A percentile compares a stretch with the other conserved stretches of the same genome.
Evolutionary conservation across 2,797 vertebrate species (phyloP).

Genomic region (Micromesistius poutassou): DNA sequence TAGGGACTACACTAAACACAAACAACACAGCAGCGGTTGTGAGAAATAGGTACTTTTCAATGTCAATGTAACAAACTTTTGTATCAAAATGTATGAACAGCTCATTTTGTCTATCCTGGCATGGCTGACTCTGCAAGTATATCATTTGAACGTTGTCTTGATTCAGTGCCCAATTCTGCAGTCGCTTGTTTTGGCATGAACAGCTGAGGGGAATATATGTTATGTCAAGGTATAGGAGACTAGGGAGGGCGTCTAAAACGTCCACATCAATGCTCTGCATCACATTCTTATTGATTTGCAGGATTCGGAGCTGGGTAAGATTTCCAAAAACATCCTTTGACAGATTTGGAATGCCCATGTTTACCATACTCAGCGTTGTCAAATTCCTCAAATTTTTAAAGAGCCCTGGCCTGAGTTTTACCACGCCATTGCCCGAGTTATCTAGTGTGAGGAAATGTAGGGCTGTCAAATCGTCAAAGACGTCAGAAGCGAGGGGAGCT

Average conservation of each 20-base stretch:
- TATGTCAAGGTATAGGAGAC: slow-evolving; percentile 79
- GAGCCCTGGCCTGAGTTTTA: slow-evolving; percentile 72
- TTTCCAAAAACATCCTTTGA: slow-evolving; percentile 77
- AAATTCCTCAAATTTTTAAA: slow-evolving; percentile 80
- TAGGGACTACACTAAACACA: slow-evolving; percentile 67
- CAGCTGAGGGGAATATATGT: slow-evolving; percentile 77
- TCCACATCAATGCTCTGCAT: slow-evolving; percentile 67
- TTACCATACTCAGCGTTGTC: slow-evolving; percentile 71
- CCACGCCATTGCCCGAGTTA: slow-evolving; percentile 70
- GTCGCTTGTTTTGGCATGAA: slow-evolving; percentile 73
- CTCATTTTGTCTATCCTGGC: slow-evolving; percentile 44
- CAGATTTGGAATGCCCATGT: slow-evolving; percentile 77
- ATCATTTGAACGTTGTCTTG: slow-evolving; percentile 71
- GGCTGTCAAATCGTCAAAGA: slow-evolving; percentile 76
- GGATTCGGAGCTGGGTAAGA: slow-evolving; percentile 66
- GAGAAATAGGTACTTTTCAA: slow-evolving; percentile 70
- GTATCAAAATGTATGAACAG: slow-evolving; percentile 77
- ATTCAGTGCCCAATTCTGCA: slow-evolving; percentile 75
- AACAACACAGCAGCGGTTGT: slow-evolving; percentile 65
- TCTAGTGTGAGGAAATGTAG: slow-evolving; percentile 71
- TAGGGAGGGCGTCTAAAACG: slow-evolving; percentile 61
- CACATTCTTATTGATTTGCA: slow-evolving; percentile 78
- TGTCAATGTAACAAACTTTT: slow-evolving; percentile 75
- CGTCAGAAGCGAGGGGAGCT: slow-evolving; percentile 48
- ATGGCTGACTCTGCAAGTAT: slow-evolving; percentile 68